Conservation (phyloP, 2,888 invertebrate species). For the Automeris io region DNA sequence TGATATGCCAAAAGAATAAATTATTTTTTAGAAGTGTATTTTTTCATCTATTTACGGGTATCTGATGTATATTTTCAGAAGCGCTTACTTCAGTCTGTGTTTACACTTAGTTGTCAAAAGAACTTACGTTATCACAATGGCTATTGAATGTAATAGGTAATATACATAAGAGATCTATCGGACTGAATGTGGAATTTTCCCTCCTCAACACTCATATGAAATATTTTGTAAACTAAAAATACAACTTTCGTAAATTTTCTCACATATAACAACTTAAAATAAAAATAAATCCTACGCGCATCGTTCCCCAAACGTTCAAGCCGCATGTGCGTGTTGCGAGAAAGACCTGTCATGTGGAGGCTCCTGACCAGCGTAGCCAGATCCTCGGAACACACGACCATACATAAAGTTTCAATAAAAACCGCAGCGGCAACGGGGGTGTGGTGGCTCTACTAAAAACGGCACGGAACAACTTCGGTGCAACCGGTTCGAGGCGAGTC, state of each 20-base stretch:
- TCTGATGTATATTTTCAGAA: too few species aligned
- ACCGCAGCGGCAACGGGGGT: constrained; percentile 10
- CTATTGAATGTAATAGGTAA: too few species aligned
- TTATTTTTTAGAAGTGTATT: too few species aligned
- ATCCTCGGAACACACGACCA: constrained; percentile 5
- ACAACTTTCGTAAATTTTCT: constrained; percentile 21
- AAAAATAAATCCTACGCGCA: constrained; percentile 17
- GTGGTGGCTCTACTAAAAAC: constrained; percentile 23
- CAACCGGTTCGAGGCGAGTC: constrained; percentile 59
- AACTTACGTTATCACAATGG: too few species aligned
- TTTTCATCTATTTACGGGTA: too few species aligned
- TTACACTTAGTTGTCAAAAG: too few species aligned
- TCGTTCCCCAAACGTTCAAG: constrained; percentile 11
- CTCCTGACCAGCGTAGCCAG: constrained; percentile 12
- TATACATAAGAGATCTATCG: too few species aligned
- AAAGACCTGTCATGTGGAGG: constrained; percentile 13
- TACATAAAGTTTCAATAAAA: background rate
- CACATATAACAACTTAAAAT: constrained; percentile 19
- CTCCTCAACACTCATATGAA: constrained; percentile 11
- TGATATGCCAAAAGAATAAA: too few species aligned
- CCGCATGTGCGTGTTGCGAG: constrained; percentile 16
- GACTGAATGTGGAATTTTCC: too few species aligned
- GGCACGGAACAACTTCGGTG: constrained; percentile 39
- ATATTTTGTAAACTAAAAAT: constrained; percentile 19
- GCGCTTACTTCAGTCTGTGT: too few species aligned